Conservation (phyloP, 1,140 invertebrate genomes). For the Drosophila arizonae region DNA sequence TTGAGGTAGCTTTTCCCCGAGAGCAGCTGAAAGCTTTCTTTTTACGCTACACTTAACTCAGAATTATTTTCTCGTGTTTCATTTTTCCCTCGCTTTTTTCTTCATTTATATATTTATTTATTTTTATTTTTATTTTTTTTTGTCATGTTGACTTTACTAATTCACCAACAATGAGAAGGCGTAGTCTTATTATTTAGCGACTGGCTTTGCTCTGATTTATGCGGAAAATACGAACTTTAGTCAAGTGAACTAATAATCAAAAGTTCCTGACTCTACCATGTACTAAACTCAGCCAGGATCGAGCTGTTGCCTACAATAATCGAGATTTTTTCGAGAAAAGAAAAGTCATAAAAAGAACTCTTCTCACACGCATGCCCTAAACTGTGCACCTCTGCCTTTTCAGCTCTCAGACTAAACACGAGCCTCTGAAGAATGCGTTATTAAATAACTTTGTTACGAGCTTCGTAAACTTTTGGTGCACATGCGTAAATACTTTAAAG, state of each 20-base stretch:
- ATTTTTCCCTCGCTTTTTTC: conserved; percentile 4
- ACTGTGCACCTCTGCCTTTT: too few species aligned
- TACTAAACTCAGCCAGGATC: too few species aligned
- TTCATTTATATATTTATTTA: too few species aligned
- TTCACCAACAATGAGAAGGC: neutral
- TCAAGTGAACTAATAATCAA: neutral
- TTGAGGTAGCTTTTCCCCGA: conserved; percentile 69
- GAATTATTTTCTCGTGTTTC: conserved; percentile 22
- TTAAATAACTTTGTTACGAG: too few species aligned
- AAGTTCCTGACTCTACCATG: neutral
- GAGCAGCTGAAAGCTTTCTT: conserved; percentile 28
- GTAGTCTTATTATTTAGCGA: neutral
- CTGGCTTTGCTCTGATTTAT: neutral
- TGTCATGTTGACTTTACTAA: conserved; percentile 7
- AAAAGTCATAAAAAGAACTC: too few species aligned
- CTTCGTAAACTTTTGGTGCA: too few species aligned
- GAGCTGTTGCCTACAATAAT: too few species aligned
- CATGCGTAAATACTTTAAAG: too few species aligned
- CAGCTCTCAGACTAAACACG: too few species aligned
- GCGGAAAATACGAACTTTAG: neutral
- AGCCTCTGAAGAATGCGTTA: too few species aligned
- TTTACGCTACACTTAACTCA: conserved; percentile 41
- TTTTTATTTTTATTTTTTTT: neutral
- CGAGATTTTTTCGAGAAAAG: too few species aligned
- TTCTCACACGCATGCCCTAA: too few species aligned